A percentile compares a stretch with the other conserved stretches of the same genome.
Conservation (phyloP, 2,888 invertebrate species). For the Theretra japonica region DNA sequence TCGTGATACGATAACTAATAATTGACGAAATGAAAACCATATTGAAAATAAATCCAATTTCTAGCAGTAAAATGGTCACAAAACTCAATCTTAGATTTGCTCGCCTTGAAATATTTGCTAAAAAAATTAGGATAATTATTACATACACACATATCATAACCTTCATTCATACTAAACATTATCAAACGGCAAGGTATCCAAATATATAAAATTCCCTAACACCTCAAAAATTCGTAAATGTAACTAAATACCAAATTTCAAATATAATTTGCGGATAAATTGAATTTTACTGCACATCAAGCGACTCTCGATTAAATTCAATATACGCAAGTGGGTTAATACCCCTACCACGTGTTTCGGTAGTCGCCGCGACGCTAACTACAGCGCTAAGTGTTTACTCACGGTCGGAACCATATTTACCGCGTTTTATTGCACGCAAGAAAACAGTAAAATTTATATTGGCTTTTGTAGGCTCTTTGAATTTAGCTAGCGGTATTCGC, state of each 20-base stretch:
- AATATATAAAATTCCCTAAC: not conserved
- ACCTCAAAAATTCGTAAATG: not conserved
- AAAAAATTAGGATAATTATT: too few species aligned
- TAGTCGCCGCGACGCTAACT: constrained; percentile 19
- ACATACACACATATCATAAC: too few species aligned
- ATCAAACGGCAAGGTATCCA: not conserved
- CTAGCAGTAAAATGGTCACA: too few species aligned
- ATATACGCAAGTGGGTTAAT: constrained; percentile 21
- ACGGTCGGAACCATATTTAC: constrained; percentile 20
- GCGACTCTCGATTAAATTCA: not conserved
- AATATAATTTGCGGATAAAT: constrained; percentile 14
- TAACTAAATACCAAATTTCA: constrained; percentile 9
- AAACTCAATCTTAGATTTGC: too few species aligned
- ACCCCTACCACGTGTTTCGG: constrained; percentile 24
- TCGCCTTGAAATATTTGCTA: too few species aligned
- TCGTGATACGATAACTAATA: too few species aligned
- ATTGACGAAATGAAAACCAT: too few species aligned
- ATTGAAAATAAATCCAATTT: too few species aligned
- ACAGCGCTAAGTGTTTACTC: constrained; percentile 26
- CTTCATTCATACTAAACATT: not conserved
- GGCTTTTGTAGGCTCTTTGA: constrained; percentile 18
- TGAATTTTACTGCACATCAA: constrained; percentile 18
- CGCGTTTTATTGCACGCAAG: constrained; percentile 28
- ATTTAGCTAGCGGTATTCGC: constrained; percentile 11
- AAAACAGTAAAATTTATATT: constrained; percentile 14